Percentiles rank a stretch among this genome's conserved stretches.
Evolutionary conservation across 2,888 invertebrate species (phyloP).

Genomic region (Exocentrus adspersus): DNA sequence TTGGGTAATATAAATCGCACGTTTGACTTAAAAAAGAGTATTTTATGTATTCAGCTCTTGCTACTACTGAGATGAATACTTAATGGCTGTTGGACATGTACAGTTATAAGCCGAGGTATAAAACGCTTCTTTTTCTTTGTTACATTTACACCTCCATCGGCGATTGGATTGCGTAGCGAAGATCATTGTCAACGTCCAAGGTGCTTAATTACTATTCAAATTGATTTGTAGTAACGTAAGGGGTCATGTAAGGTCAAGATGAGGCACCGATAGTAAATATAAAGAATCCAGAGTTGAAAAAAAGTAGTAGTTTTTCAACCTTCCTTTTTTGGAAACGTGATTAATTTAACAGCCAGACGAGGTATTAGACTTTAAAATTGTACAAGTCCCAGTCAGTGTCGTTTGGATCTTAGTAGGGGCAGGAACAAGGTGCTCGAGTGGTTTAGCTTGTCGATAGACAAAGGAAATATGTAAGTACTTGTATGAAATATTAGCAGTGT

Average conservation of each 20-base stretch:
- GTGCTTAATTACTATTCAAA: constrained; percentile 1
- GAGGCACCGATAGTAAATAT: neutral
- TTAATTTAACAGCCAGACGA: constrained; percentile 9
- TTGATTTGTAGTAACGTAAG: neutral
- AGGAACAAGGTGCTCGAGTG: neutral
- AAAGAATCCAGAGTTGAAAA: constrained; percentile 2
- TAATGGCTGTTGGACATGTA: neutral
- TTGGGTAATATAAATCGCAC: too few species aligned
- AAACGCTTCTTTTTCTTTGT: neutral
- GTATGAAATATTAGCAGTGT: neutral
- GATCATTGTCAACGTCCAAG: neutral
- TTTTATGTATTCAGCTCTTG: neutral
- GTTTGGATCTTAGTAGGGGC: neutral
- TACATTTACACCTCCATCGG: too few species aligned
- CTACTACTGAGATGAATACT: neutral
- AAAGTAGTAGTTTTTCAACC: constrained; percentile 24
- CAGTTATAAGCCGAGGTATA: neutral
- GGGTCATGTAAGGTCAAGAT: constrained; percentile 21
- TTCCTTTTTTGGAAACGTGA: constrained; percentile 21
- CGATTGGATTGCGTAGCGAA: neutral
- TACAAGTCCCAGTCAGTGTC: neutral
- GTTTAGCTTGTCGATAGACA: neutral
- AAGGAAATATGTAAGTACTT: neutral
- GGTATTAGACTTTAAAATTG: neutral
- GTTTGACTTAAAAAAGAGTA: neutral